A percentile compares a stretch with the other conserved stretches of the same genome.
phyloP scores from a whole-genome alignment of 2,888 invertebrate genomes.

The Hypercompe scribonia region DNA sequence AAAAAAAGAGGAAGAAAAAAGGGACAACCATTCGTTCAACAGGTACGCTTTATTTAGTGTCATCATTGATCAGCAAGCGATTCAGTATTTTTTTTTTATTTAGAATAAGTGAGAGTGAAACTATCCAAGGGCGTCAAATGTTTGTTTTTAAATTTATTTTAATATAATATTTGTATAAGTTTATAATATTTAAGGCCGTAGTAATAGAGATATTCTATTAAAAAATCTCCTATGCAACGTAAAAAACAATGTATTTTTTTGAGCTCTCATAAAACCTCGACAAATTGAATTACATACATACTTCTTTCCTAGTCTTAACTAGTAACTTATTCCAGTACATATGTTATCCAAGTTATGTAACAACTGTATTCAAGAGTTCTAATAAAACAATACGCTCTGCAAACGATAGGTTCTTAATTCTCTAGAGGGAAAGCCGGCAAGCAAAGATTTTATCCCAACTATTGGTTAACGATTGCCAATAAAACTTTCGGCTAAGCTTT shows the following conservation, averaged over 20 bases:
- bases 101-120: too few relatives aligned
- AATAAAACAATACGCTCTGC: neutral
- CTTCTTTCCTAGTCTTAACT: neutral
- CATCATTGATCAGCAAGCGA: too few relatives aligned
- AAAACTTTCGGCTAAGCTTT: constrained; percentile 39
- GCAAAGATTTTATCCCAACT: constrained; percentile 39
- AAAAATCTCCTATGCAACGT: too few relatives aligned
- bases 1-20: too few relatives aligned
- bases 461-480: constrained; percentile 39
- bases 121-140: too few relatives aligned
- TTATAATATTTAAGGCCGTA: too few relatives aligned
- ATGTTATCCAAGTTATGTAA: neutral
- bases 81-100: too few relatives aligned
- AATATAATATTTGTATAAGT: too few relatives aligned
- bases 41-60: too few relatives aligned
- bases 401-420: constrained; percentile 26
- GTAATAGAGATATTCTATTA: too few relatives aligned
- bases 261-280: neutral
- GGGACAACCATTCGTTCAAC: too few relatives aligned
- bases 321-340: neutral
- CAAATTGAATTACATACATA: neutral
- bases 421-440: constrained; percentile 21
- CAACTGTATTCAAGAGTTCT: neutral
- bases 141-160: too few relatives aligned
- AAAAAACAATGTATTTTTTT: neutral